These are phyloP conservation scores for Diogma glabrata DNA, from an alignment of 2,888 invertebrate genomes.

Conservation along the genomic window DNA sequence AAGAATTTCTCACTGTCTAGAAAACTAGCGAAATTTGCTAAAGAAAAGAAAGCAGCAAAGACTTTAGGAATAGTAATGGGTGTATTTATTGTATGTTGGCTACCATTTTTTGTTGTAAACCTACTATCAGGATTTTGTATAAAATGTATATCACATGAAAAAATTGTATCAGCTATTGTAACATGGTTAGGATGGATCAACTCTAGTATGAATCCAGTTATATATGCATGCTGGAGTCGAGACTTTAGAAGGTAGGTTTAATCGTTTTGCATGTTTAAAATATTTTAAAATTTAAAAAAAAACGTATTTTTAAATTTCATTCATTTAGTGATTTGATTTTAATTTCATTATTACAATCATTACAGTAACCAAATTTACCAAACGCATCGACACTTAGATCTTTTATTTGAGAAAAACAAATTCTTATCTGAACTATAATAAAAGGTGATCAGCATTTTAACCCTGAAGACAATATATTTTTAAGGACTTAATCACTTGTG, in stretches of 20 bases:
- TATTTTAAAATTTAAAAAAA: too few relatives aligned
- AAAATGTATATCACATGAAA: slow-evolving; percentile 76
- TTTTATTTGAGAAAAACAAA: too few relatives aligned
- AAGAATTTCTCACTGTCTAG: slow-evolving; percentile 89
- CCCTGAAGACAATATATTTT: too few relatives aligned
- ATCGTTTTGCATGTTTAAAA: too few relatives aligned
- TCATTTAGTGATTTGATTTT: neutral
- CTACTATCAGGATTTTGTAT: slow-evolving; percentile 81
- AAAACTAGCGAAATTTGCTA: slow-evolving; percentile 89
- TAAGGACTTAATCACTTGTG: too few relatives aligned
- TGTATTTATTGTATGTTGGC: slow-evolving; percentile 93
- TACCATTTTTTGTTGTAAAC: slow-evolving; percentile 94
- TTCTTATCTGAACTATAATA: too few relatives aligned
- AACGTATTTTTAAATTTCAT: slow-evolving; percentile 1
- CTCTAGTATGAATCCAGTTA: slow-evolving; percentile 93
- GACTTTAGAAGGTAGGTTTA: slow-evolving; percentile 77
- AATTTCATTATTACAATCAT: neutral
- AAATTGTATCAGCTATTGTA: slow-evolving; percentile 76
- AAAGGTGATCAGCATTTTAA: too few relatives aligned
- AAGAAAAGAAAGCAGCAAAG: slow-evolving; percentile 96
- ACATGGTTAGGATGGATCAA: slow-evolving; percentile 95
- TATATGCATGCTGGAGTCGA: slow-evolving; percentile 96
- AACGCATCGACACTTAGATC: too few relatives aligned
- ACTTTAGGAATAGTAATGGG: slow-evolving; percentile 96
- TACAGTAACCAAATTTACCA: too few relatives aligned